A percentile compares a stretch with the other conserved stretches of the same genome.
These are phyloP conservation scores for Blera fallax DNA, from an alignment of 2,888 invertebrate genomes.

Conservation along the genomic window DNA sequence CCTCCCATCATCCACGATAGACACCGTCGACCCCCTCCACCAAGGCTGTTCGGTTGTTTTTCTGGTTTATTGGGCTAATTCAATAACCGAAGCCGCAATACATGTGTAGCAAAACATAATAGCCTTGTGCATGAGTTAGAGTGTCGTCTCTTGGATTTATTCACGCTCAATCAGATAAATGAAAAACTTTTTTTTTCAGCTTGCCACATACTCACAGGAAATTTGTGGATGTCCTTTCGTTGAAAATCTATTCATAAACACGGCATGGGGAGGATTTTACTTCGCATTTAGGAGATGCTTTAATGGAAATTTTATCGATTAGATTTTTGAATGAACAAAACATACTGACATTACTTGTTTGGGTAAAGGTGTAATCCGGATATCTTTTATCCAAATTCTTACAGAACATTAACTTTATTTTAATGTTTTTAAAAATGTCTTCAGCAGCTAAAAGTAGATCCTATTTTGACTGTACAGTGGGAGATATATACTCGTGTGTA, in stretches of 20 bases:
- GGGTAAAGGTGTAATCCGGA: slow-evolving; percentile 33
- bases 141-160: slow-evolving; percentile 75
- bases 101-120: slow-evolving; percentile 60
- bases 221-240: slow-evolving; percentile 59
- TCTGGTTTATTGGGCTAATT: slow-evolving; percentile 82
- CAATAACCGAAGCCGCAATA: slow-evolving; percentile 80
- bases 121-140: slow-evolving; percentile 59
- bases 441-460: not conserved
- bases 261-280: not conserved
- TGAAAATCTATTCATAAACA: slow-evolving; percentile 51
- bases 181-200: slow-evolving; percentile 49
- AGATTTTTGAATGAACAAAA: slow-evolving; percentile 73
- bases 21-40: slow-evolving; percentile 47
- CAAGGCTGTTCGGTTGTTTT: slow-evolving; percentile 78
- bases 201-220: slow-evolving; percentile 45
- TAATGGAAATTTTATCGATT: slow-evolving; percentile 81
- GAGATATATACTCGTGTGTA: too few relatives aligned
- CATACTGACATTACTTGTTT: not conserved
- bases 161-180: slow-evolving; percentile 82
- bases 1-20: slow-evolving; percentile 54
- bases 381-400: slow-evolving; percentile 29
- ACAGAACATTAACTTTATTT: slow-evolving; percentile 59
- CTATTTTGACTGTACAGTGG: not conserved
- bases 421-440: not conserved
- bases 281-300: slow-evolving; percentile 78